Conservation (phyloP, 2,888 invertebrate genomes). For the Megaustenia siamemsis region DNA sequence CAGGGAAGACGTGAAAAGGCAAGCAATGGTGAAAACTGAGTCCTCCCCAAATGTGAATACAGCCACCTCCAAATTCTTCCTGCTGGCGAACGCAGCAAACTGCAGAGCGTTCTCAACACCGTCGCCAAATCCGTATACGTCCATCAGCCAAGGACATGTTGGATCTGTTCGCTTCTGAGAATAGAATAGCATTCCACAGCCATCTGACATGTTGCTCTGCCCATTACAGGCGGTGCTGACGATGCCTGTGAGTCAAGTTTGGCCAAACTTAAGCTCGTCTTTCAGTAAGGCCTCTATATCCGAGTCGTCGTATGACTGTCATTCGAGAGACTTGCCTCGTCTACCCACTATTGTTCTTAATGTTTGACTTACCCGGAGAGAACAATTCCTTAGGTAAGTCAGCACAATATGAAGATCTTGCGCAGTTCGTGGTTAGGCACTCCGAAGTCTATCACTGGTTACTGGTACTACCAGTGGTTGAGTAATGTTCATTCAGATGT, state of each 20-base stretch:
- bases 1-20: neutral
- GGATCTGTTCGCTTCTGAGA: neutral
- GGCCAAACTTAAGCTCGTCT: neutral
- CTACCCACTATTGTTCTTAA: no score
- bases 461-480: no score
- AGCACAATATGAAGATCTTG: no score
- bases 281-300: neutral
- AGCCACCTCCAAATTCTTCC: neutral
- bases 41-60: neutral
- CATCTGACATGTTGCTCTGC: neutral
- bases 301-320: no score
- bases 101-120: neutral
- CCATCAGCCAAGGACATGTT: neutral
- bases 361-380: no score
- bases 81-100: neutral
- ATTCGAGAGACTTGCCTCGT: no score
- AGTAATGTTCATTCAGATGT: no score
- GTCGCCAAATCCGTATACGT: neutral
- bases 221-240: neutral
- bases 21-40: neutral
- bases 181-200: neutral
- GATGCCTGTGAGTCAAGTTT: neutral
- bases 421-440: no score
- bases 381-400: no score
- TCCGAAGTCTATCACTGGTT: no score